phyloP scores from a whole-genome alignment of 2,888 invertebrate species.

The Eupithecia insigniata region DNA sequence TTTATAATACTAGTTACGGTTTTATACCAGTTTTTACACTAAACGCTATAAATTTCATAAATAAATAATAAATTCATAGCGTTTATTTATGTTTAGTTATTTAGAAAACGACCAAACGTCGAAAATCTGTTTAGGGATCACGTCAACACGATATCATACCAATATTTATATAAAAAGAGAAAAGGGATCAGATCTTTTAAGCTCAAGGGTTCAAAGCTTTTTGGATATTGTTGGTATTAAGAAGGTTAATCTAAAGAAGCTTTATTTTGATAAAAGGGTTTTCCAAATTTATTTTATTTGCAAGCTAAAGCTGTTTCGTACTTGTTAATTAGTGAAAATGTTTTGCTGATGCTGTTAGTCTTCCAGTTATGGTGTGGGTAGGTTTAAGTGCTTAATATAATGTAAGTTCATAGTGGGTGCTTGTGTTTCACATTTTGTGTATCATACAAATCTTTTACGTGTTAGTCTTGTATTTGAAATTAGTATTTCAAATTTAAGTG shows the following conservation, averaged over 20 bases:
- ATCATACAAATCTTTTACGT: neutral
- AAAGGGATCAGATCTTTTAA: neutral
- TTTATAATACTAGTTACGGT: too few relatives aligned
- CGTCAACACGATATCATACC: neutral
- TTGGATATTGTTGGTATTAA: neutral
- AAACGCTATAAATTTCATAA: too few relatives aligned
- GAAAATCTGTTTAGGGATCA: neutral
- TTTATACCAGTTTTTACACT: neutral
- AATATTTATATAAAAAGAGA: neutral
- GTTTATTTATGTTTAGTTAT: neutral
- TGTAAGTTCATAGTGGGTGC: neutral
- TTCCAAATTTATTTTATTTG: neutral
- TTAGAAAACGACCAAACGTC: conserved; percentile 3
- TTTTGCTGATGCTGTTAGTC: neutral
- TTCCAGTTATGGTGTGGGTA: neutral
- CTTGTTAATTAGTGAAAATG: neutral
- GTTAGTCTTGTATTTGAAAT: neutral
- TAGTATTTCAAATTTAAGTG: neutral
- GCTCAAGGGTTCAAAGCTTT: neutral
- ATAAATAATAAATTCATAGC: too few relatives aligned
- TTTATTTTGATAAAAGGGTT: neutral
- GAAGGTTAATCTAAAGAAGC: neutral
- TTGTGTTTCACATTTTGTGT: neutral
- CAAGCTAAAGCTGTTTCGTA: neutral
- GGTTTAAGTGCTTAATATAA: neutral